Base-by-base conservation (phyloP, 2,797 vertebrate genomes). In the Salmo trutta region DNA sequence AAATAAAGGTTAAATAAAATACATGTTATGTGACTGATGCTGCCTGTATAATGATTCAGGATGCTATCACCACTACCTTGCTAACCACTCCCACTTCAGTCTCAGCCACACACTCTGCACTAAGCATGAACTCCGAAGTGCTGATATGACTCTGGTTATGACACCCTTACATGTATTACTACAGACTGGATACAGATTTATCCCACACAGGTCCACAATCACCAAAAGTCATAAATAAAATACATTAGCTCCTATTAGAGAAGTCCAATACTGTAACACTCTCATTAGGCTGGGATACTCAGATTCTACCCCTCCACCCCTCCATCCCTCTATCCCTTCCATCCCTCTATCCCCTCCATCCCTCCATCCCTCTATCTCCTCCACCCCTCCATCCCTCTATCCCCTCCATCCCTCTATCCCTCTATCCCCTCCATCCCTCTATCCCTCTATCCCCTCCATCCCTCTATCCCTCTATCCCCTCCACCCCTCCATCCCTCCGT, bases 161-260 rank as follows among this genome's bases (percentile, higher is more conserved):
- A 92, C 91, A 92, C 93, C 92, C 93, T 93, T 93, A 94, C 86
- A 53, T 83, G 89, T 86, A 91, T 93, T 91, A 92, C 87, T 74
- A 82, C 85, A 81, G 83, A 73, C 76, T 6, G 81, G 75, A 31
- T 47, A 21, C 24, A 16, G 85, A 89, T 91, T 86, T 89, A 89
- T 87, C 84, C 86, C 90, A 87, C 81, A 72, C 83, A 83, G 88
- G 89, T 89, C 87, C 66, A 74, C 77, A 72, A 80, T 89, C 89
- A 90, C 8, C 89, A 92, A 91, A 88, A 86, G 85, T 85, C 79
- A 92, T 93, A 91, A 92, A 92, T 93, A 90, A 90, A 10, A 4
- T 64, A 75, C 89, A 87, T 90, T 88, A 91, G 84, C 81, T 84
- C 82, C 79, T 76, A 85, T 84, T 85, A 68, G 85, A 74, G 71